phyloP scores from a whole-genome alignment of 1,140 invertebrate species.

The Leptopilina boulardi region DNA sequence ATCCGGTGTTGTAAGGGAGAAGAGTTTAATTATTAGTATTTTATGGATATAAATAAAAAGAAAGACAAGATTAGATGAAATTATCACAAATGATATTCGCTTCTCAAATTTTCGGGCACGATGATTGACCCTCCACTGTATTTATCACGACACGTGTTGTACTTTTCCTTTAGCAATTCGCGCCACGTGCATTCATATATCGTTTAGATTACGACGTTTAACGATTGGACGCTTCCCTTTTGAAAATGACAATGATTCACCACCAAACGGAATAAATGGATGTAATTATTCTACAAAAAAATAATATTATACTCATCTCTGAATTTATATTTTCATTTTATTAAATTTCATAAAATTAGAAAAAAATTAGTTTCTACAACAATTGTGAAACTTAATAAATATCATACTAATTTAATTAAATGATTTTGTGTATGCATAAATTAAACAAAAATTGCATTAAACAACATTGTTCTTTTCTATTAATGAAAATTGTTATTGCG shows the following conservation, averaged over 20 bases:
- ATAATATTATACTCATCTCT: not conserved
- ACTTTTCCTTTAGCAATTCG: not conserved
- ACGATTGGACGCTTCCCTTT: slow-evolving; percentile 9
- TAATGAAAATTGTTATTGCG: no score
- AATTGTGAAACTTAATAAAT: no score
- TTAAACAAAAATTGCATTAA: no score
- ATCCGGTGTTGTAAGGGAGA: not conserved
- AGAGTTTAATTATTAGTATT: not conserved
- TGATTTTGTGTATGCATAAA: no score
- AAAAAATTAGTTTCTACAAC: not conserved
- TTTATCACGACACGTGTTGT: slow-evolving; percentile 9
- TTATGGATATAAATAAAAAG: not conserved
- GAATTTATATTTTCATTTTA: not conserved
- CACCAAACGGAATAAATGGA: not conserved
- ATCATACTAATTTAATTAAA: no score
- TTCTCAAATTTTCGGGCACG: not conserved
- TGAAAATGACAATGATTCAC: not conserved
- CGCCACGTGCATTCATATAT: slow-evolving; percentile 1
- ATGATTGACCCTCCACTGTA: not conserved
- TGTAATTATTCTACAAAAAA: not conserved
- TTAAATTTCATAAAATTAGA: no score
- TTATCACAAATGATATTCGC: not conserved
- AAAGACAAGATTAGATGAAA: no score
- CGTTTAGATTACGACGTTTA: slow-evolving; percentile 3
- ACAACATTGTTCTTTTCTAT: no score